Conservation (phyloP, 2,888 invertebrate species). For the Scaptomyza flava region DNA sequence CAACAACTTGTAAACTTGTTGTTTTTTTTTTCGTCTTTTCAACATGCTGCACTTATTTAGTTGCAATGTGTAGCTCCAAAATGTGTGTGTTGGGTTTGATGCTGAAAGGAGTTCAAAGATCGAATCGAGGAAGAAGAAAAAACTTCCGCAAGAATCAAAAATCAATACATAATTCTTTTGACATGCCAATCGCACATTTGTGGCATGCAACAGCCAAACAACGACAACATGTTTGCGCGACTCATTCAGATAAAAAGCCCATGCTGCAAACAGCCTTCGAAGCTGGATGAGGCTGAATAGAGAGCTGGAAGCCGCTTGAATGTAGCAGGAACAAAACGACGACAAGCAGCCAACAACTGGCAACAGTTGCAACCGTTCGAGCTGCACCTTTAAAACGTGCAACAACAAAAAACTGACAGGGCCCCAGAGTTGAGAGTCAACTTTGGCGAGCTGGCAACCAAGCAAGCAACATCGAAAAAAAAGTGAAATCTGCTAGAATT, state of each 20-base stretch:
- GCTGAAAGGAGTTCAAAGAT: conserved; percentile 29
- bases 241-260: conserved; percentile 76
- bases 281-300: conserved; percentile 23
- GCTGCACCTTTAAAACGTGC: conserved; percentile 68
- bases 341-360: conserved; percentile 65
- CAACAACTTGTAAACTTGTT: conserved; percentile 50
- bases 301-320: conserved; percentile 54
- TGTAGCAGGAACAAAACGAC: conserved; percentile 72
- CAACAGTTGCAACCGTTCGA: conserved; percentile 76
- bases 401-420: conserved; percentile 53
- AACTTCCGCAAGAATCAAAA: conserved; percentile 71
- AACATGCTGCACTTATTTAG: conserved; percentile 13
- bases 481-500: conserved; percentile 80
- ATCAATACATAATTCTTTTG: conserved; percentile 81
- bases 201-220: conserved; percentile 68
- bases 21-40: conserved; percentile 6
- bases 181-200: conserved; percentile 81
- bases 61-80: conserved; percentile 25
- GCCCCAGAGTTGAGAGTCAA: conserved; percentile 48
- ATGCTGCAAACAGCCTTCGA: conserved; percentile 14
- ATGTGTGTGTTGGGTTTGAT: conserved; percentile 1
- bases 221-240: conserved; percentile 72
- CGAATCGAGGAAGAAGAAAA: conserved; percentile 26
- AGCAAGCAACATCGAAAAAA: conserved; percentile 47
- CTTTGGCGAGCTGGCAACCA: conserved; percentile 32